These are phyloP conservation scores for Sebastes matsubarae DNA, from an alignment of 2,797 vertebrate genomes.

Conservation along the genomic window DNA sequence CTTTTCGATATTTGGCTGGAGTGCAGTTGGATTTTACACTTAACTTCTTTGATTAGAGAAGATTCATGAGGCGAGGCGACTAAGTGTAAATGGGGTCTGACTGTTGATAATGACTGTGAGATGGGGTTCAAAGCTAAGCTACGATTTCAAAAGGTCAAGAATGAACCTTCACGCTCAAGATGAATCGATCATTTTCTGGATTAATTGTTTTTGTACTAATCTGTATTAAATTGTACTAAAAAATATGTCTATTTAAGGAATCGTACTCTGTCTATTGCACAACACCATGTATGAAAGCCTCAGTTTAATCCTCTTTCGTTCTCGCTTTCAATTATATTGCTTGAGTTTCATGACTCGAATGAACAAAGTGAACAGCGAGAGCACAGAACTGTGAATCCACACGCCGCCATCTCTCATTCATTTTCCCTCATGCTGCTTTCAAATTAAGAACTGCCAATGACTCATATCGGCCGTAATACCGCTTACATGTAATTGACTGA, in stretches of 20 bases:
- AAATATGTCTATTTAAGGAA: background rate
- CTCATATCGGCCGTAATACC: slow-evolving; percentile 60
- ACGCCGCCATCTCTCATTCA: slow-evolving; percentile 16
- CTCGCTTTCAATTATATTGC: slow-evolving; percentile 44
- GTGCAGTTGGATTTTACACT: background rate
- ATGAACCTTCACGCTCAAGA: background rate
- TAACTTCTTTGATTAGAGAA: too few relatives aligned
- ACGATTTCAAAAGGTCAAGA: background rate
- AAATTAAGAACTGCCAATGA: slow-evolving; percentile 67
- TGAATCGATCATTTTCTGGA: background rate
- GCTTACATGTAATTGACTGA: slow-evolving; percentile 44
- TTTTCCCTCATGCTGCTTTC: slow-evolving; percentile 65
- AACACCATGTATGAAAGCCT: background rate
- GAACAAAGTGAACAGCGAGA: slow-evolving; percentile 15
- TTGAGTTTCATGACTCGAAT: slow-evolving; percentile 38
- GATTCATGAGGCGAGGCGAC: background rate
- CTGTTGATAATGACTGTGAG: background rate
- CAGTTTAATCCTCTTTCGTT: slow-evolving; percentile 13
- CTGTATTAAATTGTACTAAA: background rate
- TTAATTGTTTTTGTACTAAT: background rate
- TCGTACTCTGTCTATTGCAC: background rate
- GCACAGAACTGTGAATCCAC: slow-evolving; percentile 39
- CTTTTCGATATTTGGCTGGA: background rate
- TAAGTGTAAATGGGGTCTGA: background rate
- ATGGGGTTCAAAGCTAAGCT: background rate